Evolutionary conservation across 2,888 invertebrate genomes (phyloP).

Genomic region (Tenthredo mesomela): DNA sequence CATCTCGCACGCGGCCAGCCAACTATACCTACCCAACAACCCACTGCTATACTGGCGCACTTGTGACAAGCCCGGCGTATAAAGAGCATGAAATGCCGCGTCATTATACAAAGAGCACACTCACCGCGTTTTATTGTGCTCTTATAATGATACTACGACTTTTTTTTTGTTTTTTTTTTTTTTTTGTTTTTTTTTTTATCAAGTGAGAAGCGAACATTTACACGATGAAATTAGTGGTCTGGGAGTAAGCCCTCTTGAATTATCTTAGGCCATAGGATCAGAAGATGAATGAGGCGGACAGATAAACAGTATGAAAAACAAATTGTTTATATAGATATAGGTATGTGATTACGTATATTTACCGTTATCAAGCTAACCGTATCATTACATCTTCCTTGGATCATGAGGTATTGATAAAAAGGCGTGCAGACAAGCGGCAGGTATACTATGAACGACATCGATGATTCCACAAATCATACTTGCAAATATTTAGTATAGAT

Average conservation of each 20-base stretch:
- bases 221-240: conserved; percentile 44
- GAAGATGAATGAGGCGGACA: conserved; percentile 5
- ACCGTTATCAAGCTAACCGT: not conserved
- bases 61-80: conserved; percentile 48
- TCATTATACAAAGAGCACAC: conserved; percentile 76
- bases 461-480: not conserved
- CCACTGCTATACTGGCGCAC: conserved; percentile 23
- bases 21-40: conserved; percentile 5
- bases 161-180: not conserved
- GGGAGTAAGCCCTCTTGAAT: conserved; percentile 14
- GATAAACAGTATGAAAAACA: not conserved
- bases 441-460: conserved; percentile 11
- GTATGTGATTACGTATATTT: not conserved
- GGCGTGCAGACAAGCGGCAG: not conserved
- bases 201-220: conserved; percentile 35
- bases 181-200: not conserved
- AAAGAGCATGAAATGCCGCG: conserved; percentile 71
- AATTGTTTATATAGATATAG: not conserved
- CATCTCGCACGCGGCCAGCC: conserved; percentile 43
- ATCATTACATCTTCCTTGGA: not conserved
- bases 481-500: not conserved
- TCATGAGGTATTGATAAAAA: not conserved
- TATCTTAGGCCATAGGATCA: not conserved
- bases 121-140: conserved; percentile 74
- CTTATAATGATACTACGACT: conserved; percentile 53